phyloP scores from a whole-genome alignment of 2,113 vertebrate species.

The Pampusana beccarii region DNA sequence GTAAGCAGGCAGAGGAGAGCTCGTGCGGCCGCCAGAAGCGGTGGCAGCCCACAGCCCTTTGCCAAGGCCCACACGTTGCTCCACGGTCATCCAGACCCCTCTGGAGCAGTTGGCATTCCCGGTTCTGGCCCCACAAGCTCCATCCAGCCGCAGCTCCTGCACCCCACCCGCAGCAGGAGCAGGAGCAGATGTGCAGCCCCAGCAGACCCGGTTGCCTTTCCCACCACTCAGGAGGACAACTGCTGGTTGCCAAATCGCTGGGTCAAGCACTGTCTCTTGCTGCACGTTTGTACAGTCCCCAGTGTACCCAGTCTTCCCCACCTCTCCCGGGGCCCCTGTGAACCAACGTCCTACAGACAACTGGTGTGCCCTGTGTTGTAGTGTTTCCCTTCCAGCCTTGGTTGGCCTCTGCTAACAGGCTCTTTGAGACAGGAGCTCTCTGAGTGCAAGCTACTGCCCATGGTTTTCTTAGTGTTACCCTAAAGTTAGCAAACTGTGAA shows the following conservation, averaged over 20 bases:
- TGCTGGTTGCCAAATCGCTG: accelerated
- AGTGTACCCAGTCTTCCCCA: background rate
- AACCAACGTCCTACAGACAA: background rate
- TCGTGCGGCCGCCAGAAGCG: accelerated
- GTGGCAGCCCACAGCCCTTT: background rate
- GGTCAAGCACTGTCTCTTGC: background rate
- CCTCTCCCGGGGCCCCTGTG: background rate
- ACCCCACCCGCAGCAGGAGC: background rate
- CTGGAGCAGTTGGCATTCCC: background rate
- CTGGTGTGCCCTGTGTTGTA: accelerated
- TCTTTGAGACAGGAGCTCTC: background rate
- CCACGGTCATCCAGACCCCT: accelerated
- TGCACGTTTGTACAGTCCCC: background rate
- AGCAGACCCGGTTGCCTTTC: background rate
- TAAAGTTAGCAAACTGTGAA: accelerated
- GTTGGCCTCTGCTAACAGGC: background rate
- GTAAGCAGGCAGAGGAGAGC: background rate
- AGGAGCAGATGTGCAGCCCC: background rate
- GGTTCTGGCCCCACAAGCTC: accelerated
- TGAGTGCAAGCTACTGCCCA: accelerated
- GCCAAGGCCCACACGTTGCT: accelerated
- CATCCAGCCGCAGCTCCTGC: background rate
- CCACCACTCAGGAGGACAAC: accelerated
- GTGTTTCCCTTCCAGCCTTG: background rate
- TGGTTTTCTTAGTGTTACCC: background rate